phyloP scores from a whole-genome alignment of 2,888 invertebrate genomes.

The Operophtera brumata region DNA sequence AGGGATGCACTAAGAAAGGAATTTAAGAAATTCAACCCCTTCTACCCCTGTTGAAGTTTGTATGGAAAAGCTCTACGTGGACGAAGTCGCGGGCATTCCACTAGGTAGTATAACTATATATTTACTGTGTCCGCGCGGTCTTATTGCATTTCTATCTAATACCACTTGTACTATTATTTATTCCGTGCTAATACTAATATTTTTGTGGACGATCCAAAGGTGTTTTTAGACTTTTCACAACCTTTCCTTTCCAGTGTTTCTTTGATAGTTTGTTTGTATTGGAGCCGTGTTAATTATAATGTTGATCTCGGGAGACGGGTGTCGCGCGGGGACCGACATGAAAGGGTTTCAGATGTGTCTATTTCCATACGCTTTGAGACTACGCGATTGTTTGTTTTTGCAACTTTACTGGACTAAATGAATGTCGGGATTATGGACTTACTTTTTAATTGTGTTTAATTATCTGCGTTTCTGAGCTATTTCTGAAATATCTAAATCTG shows the following conservation, averaged over 20 bases:
- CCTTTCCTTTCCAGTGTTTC: background rate
- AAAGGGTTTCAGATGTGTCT: constrained; percentile 74
- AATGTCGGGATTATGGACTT: constrained; percentile 21
- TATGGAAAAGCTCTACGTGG: too few relatives aligned
- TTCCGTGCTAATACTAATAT: too few relatives aligned
- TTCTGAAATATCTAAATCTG: too few relatives aligned
- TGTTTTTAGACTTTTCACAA: background rate
- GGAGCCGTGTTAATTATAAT: constrained; percentile 33
- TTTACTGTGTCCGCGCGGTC: too few relatives aligned
- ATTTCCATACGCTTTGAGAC: constrained; percentile 75
- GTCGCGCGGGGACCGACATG: constrained; percentile 63
- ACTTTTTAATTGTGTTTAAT: constrained; percentile 20
- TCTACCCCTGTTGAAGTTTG: too few relatives aligned
- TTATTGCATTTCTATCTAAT: too few relatives aligned
- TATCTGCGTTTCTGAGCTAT: background rate
- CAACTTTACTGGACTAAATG: constrained; percentile 53
- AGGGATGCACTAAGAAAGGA: too few relatives aligned
- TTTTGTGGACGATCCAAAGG: too few relatives aligned
- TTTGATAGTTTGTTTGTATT: constrained; percentile 21
- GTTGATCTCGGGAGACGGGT: constrained; percentile 38
- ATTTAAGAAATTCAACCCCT: too few relatives aligned
- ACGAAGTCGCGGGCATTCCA: too few relatives aligned
- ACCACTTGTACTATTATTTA: too few relatives aligned
- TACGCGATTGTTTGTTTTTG: constrained; percentile 71
- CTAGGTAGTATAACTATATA: too few relatives aligned